phyloP scores from a whole-genome alignment of 1,140 invertebrate genomes.

The Drosophila neocordata region DNA sequence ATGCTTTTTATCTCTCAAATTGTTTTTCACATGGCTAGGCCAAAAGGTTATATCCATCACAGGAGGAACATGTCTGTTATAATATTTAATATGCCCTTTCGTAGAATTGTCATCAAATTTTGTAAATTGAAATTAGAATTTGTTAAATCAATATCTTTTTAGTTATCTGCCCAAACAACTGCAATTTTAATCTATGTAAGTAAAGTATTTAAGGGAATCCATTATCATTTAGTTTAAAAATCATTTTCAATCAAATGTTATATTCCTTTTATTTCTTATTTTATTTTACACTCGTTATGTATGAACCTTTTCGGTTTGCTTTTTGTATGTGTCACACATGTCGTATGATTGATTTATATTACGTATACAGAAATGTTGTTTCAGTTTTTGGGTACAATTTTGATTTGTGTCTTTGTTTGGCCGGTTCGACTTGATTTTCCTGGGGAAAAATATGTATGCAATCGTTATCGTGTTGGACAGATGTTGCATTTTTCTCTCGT shows the following conservation, averaged over 20 bases:
- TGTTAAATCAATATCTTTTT: no score
- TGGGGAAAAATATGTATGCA: conserved; percentile 10
- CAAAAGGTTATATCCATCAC: background rate
- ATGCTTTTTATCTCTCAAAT: conserved; percentile 44
- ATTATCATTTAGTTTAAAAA: no score
- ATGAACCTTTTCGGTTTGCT: conserved; percentile 23
- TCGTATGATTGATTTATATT: conserved; percentile 74
- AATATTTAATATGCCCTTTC: no score
- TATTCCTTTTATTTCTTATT: background rate
- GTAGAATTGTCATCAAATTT: no score
- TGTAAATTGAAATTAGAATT: no score
- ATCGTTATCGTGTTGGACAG: conserved; percentile 16
- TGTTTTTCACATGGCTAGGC: conserved; percentile 10
- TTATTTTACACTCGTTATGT: background rate
- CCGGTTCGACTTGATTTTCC: background rate
- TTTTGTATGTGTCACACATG: conserved; percentile 51
- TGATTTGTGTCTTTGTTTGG: conserved; percentile 31
- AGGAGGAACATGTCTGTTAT: background rate
- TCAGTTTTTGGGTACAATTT: conserved; percentile 26
- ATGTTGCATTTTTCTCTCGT: conserved; percentile 28
- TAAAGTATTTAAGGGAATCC: no score
- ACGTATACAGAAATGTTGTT: conserved; percentile 38
- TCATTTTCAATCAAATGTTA: background rate
- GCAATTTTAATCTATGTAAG: no score
- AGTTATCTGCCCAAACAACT: no score